phyloP scores from a whole-genome alignment of 2,113 vertebrate genomes.

The Ictalurus furcatus region DNA sequence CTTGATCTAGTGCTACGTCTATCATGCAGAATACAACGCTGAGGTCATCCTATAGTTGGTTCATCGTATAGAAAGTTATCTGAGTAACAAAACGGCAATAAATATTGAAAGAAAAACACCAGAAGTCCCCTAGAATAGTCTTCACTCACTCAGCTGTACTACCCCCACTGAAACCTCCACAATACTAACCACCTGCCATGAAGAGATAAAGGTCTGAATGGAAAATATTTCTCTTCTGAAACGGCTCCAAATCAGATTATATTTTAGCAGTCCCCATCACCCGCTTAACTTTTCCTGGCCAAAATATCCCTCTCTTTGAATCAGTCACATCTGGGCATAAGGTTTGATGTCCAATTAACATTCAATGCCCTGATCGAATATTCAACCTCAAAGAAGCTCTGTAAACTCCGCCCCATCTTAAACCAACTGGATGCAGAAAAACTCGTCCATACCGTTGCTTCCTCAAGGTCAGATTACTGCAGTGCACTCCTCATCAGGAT shows the following conservation, averaged over 20 bases:
- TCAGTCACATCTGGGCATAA: not conserved
- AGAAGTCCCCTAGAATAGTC: not conserved
- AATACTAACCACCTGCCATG: not conserved
- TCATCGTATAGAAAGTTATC: not conserved
- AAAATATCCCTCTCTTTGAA: not conserved
- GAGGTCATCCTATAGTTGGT: not conserved
- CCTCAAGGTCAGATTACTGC: not conserved
- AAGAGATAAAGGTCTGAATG: slow-evolving; percentile 8
- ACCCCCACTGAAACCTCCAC: not conserved
- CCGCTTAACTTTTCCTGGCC: not conserved
- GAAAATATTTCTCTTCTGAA: not conserved
- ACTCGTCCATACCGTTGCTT: not conserved
- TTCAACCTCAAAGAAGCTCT: not conserved
- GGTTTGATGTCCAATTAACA: not conserved
- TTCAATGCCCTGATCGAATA: not conserved
- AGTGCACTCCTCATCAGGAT: not conserved
- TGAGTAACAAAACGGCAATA: not conserved
- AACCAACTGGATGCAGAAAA: not conserved
- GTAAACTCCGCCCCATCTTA: not conserved
- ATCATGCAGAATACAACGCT: not conserved
- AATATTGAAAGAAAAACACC: not conserved
- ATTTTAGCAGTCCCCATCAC: slow-evolving; percentile 1
- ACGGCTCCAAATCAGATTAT: slow-evolving; percentile 13
- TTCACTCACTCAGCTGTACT: no score
- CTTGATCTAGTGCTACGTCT: not conserved